phyloP scores from a whole-genome alignment of 2,113 vertebrate genomes.

The Leuciscus idus region DNA sequence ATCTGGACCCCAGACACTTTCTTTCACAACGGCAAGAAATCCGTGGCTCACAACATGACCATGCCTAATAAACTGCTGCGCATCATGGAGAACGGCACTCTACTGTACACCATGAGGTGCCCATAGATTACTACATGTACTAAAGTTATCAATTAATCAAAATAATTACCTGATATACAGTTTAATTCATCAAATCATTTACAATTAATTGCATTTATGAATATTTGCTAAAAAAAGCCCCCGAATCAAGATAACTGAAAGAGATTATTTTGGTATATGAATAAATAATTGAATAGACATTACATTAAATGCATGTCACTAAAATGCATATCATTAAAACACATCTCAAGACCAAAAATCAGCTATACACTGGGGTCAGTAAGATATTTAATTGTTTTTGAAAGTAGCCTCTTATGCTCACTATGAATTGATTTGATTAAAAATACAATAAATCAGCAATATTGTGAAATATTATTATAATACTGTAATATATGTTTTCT shows the following conservation, averaged over 20 bases:
- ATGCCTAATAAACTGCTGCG: slow-evolving; percentile 90
- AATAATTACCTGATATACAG: background rate
- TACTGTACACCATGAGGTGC: slow-evolving; percentile 89
- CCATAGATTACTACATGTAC: background rate
- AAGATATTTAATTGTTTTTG: background rate
- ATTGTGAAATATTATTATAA: background rate
- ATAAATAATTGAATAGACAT: background rate
- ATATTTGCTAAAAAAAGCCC: background rate
- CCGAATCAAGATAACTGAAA: background rate
- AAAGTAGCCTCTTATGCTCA: background rate
- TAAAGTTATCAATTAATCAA: background rate
- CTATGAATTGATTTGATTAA: background rate
- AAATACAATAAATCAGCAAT: background rate
- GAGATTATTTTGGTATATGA: background rate
- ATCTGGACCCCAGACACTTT: slow-evolving; percentile 93
- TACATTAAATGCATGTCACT: background rate
- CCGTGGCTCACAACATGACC: slow-evolving; percentile 91
- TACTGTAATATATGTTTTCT: background rate
- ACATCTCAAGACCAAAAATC: background rate
- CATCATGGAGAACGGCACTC: slow-evolving; percentile 87
- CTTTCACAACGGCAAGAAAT: slow-evolving; percentile 91
- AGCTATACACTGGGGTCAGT: background rate
- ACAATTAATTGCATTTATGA: background rate
- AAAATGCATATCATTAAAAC: background rate
- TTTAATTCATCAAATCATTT: background rate